Evolutionary conservation across 2,888 invertebrate species (phyloP), one percentile per base, ranked within the genome.

Genomic region (Sphaerophoria taeniata): DNA sequence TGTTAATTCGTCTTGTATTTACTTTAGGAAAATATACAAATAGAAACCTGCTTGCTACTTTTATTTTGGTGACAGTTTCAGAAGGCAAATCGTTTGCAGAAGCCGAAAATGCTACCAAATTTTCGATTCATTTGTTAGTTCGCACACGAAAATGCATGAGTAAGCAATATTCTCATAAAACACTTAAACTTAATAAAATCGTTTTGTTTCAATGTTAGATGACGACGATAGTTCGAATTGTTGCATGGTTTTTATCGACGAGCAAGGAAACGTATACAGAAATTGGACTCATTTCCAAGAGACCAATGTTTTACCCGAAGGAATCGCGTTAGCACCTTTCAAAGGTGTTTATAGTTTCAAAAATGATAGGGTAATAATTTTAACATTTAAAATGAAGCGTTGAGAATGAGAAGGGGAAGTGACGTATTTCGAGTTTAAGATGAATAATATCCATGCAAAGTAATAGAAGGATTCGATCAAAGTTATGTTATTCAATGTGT

Each of bases 271-370:
- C 4, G 92, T 93, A 1, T 94, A 94, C 88, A 87, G 90, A 79
- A 91, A 90, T 76, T 94, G 93, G 93, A 74, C 87, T 0, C 88
- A 91, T 9, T 93, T 92, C 88, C 86, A 92, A 39, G 72, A 87
- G 1, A 89, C 91, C 11, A 94, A 93, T 88, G 91, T 91, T 71
- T 89, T 93, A 36, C 92, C 92, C 0, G 87, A 90, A 69, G 92
- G 93, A 34, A 87, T 90, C 12, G 92, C 93, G 91, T 89, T 93
- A 58, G 90, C 93, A 0, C 94, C 94, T 0, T 74, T 84, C 4
- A 88, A 91, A 16, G 94, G 94, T 4, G 73, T 90, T 55, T 92
- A 92, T 71, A 88, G 87, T 45, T 78, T 89, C 0, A 67, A 88
- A 11, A 47, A 83, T 34, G 43, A 65, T 4, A 12, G 34, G 55